phyloP scores from a whole-genome alignment of 2,113 vertebrate species.

The Condylura cristata region DNA sequence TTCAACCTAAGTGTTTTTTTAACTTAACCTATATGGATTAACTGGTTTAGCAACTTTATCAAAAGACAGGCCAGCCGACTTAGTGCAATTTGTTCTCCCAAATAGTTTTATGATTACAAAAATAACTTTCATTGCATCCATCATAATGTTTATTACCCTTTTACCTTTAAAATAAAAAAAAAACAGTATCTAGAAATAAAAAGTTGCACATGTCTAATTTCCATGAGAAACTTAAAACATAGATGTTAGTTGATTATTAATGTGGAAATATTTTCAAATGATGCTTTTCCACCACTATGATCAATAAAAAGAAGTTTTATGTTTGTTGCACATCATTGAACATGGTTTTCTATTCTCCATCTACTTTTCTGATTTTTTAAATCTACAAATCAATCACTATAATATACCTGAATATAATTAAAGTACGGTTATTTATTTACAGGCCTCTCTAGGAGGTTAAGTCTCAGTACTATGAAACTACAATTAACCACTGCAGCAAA shows the following conservation, averaged over 20 bases:
- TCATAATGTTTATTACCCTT: neutral
- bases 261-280: neutral
- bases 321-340: neutral
- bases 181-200: neutral
- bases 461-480: too few relatives aligned
- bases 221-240: neutral
- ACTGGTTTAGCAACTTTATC: conserved; percentile 24
- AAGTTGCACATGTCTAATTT: neutral
- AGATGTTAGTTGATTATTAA: neutral
- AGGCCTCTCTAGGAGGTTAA: too few relatives aligned
- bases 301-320: neutral
- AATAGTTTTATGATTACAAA: conserved; percentile 15
- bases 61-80: neutral
- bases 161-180: neutral
- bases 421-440: neutral
- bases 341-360: neutral
- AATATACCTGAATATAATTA: neutral
- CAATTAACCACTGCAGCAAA: too few relatives aligned
- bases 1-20: conserved; percentile 34
- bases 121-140: neutral
- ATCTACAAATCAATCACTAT: neutral
- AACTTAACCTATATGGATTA: conserved; percentile 38
- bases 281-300: neutral
- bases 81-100: neutral
- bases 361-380: neutral